Conservation (phyloP, 2,113 vertebrate species). For the Tachycineta bicolor region DNA sequence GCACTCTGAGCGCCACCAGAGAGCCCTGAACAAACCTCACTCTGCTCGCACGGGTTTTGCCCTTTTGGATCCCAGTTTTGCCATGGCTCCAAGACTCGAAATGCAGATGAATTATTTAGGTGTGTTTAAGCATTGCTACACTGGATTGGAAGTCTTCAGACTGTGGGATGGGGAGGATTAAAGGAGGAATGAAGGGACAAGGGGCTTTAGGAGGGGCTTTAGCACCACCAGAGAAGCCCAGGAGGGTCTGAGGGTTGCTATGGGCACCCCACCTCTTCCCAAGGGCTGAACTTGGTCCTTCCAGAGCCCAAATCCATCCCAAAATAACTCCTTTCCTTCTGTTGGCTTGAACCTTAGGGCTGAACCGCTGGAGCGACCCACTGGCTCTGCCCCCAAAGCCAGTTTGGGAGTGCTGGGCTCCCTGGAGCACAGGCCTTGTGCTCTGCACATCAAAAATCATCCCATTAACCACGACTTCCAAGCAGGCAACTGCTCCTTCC, state of each 20-base stretch:
- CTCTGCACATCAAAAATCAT: background rate
- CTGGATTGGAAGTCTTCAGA: background rate
- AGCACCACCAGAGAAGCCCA: background rate
- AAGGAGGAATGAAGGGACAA: background rate
- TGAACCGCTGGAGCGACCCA: background rate
- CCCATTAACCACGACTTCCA: fast-evolving
- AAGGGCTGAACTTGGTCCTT: background rate
- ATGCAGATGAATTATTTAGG: background rate
- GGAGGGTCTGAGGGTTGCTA: background rate
- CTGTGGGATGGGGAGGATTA: background rate
- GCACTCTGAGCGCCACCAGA: background rate
- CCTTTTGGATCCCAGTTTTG: conserved; percentile 16
- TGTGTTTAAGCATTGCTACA: background rate
- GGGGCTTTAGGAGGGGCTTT: background rate
- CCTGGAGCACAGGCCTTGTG: background rate
- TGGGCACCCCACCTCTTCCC: background rate
- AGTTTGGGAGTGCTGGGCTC: background rate
- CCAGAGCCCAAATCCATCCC: background rate
- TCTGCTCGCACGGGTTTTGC: background rate
- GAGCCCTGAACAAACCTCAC: background rate
- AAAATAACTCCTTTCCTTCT: background rate
- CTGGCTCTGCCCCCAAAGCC: background rate
- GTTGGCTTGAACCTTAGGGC: fast-evolving
- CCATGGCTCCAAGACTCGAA: conserved; percentile 18
- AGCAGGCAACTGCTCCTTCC: background rate